phyloP scores from a whole-genome alignment of 1,140 invertebrate species.

The Colletes gigas region DNA sequence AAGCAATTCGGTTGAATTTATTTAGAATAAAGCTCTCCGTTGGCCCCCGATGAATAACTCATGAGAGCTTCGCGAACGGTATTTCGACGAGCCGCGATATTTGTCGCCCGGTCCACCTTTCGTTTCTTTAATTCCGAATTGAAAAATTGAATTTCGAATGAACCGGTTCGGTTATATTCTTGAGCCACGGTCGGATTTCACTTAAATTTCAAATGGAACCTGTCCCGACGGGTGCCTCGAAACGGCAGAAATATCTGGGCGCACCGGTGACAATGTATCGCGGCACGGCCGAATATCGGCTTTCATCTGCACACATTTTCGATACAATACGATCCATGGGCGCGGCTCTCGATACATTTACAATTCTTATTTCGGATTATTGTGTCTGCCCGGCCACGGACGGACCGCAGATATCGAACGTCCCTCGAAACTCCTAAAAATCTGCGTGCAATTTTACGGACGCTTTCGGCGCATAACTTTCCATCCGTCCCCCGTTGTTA shows the following conservation, averaged over 20 bases:
- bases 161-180: not conserved
- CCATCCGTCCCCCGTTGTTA: not conserved
- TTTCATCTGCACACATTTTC: constrained; percentile 39
- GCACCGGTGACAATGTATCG: constrained; percentile 13
- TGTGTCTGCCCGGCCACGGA: not conserved
- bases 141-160: too few relatives aligned
- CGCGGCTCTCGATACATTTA: constrained; percentile 13
- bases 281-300: constrained; percentile 10
- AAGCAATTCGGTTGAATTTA: too few relatives aligned
- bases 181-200: constrained; percentile 6
- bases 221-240: constrained; percentile 5
- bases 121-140: too few relatives aligned
- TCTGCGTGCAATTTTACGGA: constrained; percentile 24
- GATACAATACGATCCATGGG: constrained; percentile 30
- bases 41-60: too few relatives aligned
- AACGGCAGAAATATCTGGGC: not conserved
- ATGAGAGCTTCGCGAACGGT: too few relatives aligned
- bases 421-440: not conserved
- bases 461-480: constrained; percentile 15
- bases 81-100: too few relatives aligned
- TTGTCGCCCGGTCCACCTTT: too few relatives aligned
- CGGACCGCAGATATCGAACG: constrained; percentile 13
- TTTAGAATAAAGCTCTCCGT: too few relatives aligned
- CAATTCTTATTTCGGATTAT: constrained; percentile 38
- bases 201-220: constrained; percentile 42